phyloP scores from a whole-genome alignment of 30 jellyfish, hydroid and myxozoan species.

The Chrysaora quinquecirrha region DNA sequence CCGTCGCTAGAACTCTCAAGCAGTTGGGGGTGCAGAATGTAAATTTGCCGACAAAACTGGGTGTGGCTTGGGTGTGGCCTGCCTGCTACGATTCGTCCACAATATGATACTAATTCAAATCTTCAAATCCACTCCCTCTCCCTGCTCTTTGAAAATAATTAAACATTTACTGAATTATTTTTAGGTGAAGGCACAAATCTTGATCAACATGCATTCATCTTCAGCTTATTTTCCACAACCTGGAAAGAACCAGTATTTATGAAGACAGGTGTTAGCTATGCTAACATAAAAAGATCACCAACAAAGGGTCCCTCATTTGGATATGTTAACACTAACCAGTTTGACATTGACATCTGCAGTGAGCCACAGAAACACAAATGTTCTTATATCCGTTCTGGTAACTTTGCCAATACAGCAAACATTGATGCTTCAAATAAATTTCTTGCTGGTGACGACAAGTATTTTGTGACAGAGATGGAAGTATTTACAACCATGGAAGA shows the following conservation, averaged over 20 bases:
- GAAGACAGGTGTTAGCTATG: neutral
- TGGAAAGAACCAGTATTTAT: neutral
- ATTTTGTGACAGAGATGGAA: slow-evolving; percentile 9
- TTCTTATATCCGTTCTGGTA: neutral
- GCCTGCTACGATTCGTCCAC: too few relatives aligned
- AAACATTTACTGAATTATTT: neutral
- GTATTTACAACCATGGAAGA: neutral
- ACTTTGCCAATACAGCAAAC: neutral
- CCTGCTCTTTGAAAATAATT: neutral
- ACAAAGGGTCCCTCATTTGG: neutral
- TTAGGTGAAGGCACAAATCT: neutral
- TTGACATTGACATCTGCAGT: slow-evolving; percentile 3
- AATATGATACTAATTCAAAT: too few relatives aligned
- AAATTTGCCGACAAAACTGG: too few relatives aligned
- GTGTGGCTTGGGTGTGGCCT: too few relatives aligned
- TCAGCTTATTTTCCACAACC: neutral
- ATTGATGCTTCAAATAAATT: neutral
- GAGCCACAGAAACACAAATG: slow-evolving; percentile 6
- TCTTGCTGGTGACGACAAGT: slow-evolving; percentile 1
- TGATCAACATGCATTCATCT: neutral
- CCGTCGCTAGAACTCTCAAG: too few relatives aligned
- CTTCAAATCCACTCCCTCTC: too few relatives aligned
- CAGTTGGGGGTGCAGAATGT: too few relatives aligned
- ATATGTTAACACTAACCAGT: neutral
- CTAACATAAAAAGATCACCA: neutral